Evolutionary conservation across 2,888 invertebrate species (phyloP), one percentile per base, ranked within the genome.

Genomic region (Heterodera filipjevi): DNA sequence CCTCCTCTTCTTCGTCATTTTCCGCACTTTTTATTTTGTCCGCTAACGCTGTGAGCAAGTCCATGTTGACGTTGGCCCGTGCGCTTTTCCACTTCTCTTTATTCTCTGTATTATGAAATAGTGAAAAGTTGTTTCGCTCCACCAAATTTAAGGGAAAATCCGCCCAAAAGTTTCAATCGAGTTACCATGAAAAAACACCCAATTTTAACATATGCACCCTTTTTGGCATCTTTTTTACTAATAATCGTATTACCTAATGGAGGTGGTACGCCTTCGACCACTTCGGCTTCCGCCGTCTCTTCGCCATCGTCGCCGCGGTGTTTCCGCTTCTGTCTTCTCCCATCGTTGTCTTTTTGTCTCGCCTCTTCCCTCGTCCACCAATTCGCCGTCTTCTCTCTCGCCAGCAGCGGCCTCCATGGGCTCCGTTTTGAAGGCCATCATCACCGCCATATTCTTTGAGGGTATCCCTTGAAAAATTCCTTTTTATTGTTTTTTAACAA

Each of bases 321-420:
- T 30, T 35, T 22, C 27, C 71, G 53, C 74, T 59, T 59, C 22
- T 12, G 59, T 22, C 59, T 27, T 27, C 27, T 59, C n/a, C 59
- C 59, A 19, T 49, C 66, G 71, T 76, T 66, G 64, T 66, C 68
- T 66, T 73, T 33, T 49, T 27, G 68, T 19, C 14, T 32, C 27
- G 30, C 33, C 70, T 46, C 44, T 30, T 3, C 33, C 30, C 33
- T 78, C 77, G 6, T 82, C 82, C 16, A 73, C 74, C 53, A 85
- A 70, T 71, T 85, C 84, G 27, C 82, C 83, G n/a, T 83, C 84
- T 66, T 85, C 84, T 19, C 78, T 33, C 44, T 81, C 80, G 3
- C 64, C 72, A 19, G 72, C 75, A 19, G 70, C 78, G 66, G 70
- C 76, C 14, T 39, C 39, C 39, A 68, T 30, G 10, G 46, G 30